Percentiles rank a stretch among this genome's conserved stretches.
These are phyloP conservation scores for Dasyprocta punctata DNA, from an alignment of 2,113 vertebrate species.

Conservation along the genomic window DNA sequence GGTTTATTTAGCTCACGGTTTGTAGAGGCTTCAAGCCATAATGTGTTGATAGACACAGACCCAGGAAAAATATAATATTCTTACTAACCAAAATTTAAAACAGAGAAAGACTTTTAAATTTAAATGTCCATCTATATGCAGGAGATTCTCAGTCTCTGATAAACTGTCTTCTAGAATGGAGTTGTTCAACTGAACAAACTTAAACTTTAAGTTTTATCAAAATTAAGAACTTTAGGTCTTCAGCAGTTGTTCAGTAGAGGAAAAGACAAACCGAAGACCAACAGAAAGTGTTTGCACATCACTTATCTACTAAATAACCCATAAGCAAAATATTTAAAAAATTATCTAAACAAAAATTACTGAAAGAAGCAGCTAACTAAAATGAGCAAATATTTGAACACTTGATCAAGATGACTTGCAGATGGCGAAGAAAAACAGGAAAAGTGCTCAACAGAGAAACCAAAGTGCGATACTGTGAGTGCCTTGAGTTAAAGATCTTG, in stretches of 20 bases:
- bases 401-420: background rate
- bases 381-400: background rate
- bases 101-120: background rate
- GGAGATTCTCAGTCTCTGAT: background rate
- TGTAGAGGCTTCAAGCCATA: too few relatives aligned
- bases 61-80: background rate
- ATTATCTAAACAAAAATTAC: background rate
- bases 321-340: background rate
- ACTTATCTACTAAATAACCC: background rate
- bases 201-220: background rate
- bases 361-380: background rate
- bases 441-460: background rate
- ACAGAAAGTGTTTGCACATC: background rate
- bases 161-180: background rate
- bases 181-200: background rate
- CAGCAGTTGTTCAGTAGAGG: background rate
- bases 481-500: background rate
- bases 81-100: background rate
- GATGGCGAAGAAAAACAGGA: background rate
- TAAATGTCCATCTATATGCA: background rate
- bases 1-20: too few relatives aligned
- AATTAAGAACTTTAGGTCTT: constrained; percentile 11
- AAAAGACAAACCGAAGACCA: background rate
- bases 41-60: background rate
- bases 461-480: background rate